Conservation (phyloP, 2,113 vertebrate species). For the Aspidoscelis tigris region DNA sequence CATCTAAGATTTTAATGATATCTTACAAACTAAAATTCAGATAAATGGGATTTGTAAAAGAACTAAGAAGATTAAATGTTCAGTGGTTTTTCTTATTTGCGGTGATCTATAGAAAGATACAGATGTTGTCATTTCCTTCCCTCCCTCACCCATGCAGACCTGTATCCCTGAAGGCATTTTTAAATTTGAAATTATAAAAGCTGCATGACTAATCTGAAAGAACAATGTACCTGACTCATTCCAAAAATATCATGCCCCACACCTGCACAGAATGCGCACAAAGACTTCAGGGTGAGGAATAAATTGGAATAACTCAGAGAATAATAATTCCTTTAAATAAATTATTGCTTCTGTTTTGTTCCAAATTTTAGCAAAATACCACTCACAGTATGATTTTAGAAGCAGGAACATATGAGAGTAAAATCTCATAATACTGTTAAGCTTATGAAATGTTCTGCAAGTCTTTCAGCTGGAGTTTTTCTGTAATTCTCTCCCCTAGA, state of each 20-base stretch:
- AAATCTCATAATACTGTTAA: conserved; percentile 28
- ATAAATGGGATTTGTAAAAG: background rate
- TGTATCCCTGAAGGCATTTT: background rate
- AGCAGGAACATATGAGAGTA: conserved; percentile 37
- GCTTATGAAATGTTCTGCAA: conserved; percentile 27
- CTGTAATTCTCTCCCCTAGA: conserved; percentile 26
- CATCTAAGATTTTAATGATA: background rate
- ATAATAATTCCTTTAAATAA: conserved; percentile 22
- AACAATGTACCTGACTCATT: conserved; percentile 8
- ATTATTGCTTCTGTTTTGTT: conserved; percentile 23
- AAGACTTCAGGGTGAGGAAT: background rate
- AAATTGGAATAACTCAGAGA: background rate
- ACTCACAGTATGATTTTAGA: conserved; percentile 35
- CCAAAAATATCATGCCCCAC: conserved; percentile 16
- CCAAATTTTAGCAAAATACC: conserved; percentile 35
- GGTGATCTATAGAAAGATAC: background rate
- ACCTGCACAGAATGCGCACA: background rate
- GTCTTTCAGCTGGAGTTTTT: background rate
- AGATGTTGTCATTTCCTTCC: background rate
- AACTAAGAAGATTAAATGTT: background rate
- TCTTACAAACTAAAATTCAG: background rate
- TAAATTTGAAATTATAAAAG: conserved; percentile 24
- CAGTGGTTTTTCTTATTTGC: background rate
- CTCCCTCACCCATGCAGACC: background rate
- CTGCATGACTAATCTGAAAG: conserved; percentile 16